These are phyloP conservation scores for Gymnarchus niloticus DNA, from an alignment of 2,113 vertebrate species.

Conservation along the genomic window DNA sequence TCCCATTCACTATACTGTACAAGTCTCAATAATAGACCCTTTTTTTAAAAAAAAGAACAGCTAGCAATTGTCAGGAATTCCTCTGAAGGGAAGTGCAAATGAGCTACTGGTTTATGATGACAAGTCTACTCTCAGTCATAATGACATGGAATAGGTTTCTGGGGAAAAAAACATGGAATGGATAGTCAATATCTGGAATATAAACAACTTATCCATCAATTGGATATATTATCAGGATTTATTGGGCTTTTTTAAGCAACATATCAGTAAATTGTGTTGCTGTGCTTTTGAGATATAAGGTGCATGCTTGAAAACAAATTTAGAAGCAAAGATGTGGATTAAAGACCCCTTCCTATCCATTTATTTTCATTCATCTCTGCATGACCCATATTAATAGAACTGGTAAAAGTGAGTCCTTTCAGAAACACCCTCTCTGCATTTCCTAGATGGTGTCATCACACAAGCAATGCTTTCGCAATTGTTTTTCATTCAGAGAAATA, in stretches of 20 bases:
- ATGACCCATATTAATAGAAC: neutral
- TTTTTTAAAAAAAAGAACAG: too few species aligned
- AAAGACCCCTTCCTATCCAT: neutral
- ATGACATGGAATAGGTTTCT: constrained; percentile 35
- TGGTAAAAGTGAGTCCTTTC: neutral
- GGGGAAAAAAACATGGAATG: constrained; percentile 26
- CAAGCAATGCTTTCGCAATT: neutral
- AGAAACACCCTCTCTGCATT: neutral
- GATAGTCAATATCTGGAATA: constrained; percentile 39
- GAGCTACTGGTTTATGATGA: constrained; percentile 19
- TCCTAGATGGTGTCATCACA: neutral
- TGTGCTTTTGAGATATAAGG: constrained; percentile 2
- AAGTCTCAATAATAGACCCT: too few species aligned
- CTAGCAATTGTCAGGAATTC: constrained; percentile 33
- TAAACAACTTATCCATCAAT: constrained; percentile 40
- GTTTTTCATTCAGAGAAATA: constrained; percentile 15
- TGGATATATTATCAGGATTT: neutral
- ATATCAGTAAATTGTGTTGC: neutral
- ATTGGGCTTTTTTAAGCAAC: neutral
- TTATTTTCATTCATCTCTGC: neutral
- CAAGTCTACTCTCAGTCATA: constrained; percentile 44
- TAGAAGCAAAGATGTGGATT: neutral
- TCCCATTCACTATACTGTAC: neutral
- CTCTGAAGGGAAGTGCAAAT: constrained; percentile 10
- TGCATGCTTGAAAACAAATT: neutral